A percentile compares a stretch with the other conserved stretches of the same genome.
Evolutionary conservation across 1,140 invertebrate species (phyloP).

Genomic region (Cotesia chilonis): DNA sequence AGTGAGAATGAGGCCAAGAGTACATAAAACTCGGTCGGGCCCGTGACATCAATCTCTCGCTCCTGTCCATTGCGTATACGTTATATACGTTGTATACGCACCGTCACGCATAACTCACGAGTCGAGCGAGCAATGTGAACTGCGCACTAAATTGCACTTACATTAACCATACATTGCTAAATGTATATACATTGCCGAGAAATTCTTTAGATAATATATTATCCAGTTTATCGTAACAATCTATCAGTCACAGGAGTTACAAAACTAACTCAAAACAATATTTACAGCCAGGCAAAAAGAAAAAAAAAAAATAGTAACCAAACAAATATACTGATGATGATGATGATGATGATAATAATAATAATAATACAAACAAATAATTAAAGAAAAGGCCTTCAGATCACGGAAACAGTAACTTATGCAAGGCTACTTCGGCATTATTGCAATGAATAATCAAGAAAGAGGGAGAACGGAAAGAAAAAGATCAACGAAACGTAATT

Average conservation of each 20-base stretch:
- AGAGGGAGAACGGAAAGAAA: constrained; percentile 12
- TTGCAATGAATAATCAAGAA: constrained; percentile 30
- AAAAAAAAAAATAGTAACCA: not conserved
- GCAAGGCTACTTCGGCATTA: not conserved
- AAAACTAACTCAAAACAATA: not conserved
- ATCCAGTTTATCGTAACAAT: not conserved
- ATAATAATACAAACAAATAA: constrained; percentile 10
- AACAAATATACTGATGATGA: not conserved
- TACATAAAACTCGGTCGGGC: constrained; percentile 30
- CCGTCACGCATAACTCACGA: constrained; percentile 28
- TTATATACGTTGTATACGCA: constrained; percentile 12
- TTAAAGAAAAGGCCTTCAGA: not conserved
- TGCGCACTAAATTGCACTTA: constrained; percentile 25
- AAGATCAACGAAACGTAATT: constrained; percentile 36
- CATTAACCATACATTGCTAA: not conserved
- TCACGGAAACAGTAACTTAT: not conserved
- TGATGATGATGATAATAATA: not conserved
- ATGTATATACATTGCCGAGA: not conserved
- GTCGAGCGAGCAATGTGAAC: constrained; percentile 13
- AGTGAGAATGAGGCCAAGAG: constrained; percentile 42
- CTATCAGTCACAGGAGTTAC: not conserved
- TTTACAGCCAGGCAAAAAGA: not conserved
- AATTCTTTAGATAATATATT: constrained; percentile 12
- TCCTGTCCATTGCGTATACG: constrained; percentile 29
- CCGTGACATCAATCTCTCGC: constrained; percentile 43